Base-by-base conservation (phyloP, 1,140 invertebrate genomes). In the Drosophila micromelanica region DNA sequence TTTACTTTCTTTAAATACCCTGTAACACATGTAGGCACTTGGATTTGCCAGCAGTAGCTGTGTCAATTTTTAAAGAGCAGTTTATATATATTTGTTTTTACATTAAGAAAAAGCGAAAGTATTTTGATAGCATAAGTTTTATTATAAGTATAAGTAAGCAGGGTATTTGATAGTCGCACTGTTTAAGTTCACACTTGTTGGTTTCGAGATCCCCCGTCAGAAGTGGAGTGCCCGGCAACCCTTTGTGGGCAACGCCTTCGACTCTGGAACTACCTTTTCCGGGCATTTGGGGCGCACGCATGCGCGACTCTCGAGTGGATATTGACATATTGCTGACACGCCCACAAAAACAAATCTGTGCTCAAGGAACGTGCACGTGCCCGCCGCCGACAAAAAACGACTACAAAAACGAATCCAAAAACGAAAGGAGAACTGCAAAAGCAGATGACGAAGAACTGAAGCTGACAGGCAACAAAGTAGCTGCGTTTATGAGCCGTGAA, bases 261-360 rank as follows among this genome's bases (percentile, higher is more conserved):
- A 37, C 11, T 46, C 20, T 9, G 12, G 11, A n/a, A 27, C 32
- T 27, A 57, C 70, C 55, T 57, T 57, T 32, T 72, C 32, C 42
- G 49, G 57, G 17, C 61, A 55, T 65, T 65, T 77, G 42, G 38
- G 43, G 46, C 51, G 62, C 35, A 60, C 80, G 77, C 81, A 72
- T 81, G 67, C 70, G 70, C 51, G 60, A 54, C 70, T 72, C 49
- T 79, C 57, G 78, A 87, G 79, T 73, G 80, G 72, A 63, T 73
- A 68, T 82, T 87, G 82, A 87, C 82, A 87, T 78, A 87, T 87
- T 87, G 84, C 63, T 73, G 78, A 72, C 76, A 79, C 82, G 84
- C 84, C 82, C 84, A 64, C 82, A 87, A 71, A 82, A 71, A 79
- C 77, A 86, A 85, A 85, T 80, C 77, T 73, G 48, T 67, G 17